Evolutionary conservation across 2,113 vertebrate species (phyloP), one percentile per base, ranked within the genome.

Genomic region (Haemorhous mexicanus): DNA sequence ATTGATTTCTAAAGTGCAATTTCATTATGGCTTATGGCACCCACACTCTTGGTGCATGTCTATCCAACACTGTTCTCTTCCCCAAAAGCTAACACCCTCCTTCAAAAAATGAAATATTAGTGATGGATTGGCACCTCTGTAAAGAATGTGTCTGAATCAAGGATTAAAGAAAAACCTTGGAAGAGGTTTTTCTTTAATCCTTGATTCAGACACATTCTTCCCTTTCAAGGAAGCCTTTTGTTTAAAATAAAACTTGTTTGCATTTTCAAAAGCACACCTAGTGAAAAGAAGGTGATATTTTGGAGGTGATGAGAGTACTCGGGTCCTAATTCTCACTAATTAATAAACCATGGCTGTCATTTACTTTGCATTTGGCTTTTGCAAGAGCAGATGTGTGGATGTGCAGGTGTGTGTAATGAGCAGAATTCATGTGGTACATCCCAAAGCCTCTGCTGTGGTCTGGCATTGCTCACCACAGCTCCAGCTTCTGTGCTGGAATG

Each of bases 401-500:
- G 41, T 66, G 50, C 61, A 41, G 70, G 35, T 75, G 82, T 55
- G 39, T 46, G 59, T 30, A 41, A 20, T 12, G 50, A 75, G 61
- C 61, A 41, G 35, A n/a, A n/a, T 20, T 49, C 12, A 2, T 4
- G 1, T 12, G 41, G 69, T 30, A 66, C 82, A 41, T 56, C 50
- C 43, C 30, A 0, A 5, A 39, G 11, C 28, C 47, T 22, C 21
- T 35, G 32, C 67, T 3, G 2, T 13, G 58, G 6, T 10, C 21
- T 33, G 68, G 47, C 39, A 0, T 12, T 64, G 49, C 22, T 53
- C 0, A 33, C 18, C 22, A 7, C 6, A 1, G 68, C 27, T 53
- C 13, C 0, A 2, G 24, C 37, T 22, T 13, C 35, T 1, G 3
- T 3, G 2, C 67, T 6, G 7, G 10, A 67, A 10, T 35, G 80